These are phyloP conservation scores for Monomorium pharaonis DNA, from an alignment of 1,140 invertebrate genomes.

Conservation along the genomic window DNA sequence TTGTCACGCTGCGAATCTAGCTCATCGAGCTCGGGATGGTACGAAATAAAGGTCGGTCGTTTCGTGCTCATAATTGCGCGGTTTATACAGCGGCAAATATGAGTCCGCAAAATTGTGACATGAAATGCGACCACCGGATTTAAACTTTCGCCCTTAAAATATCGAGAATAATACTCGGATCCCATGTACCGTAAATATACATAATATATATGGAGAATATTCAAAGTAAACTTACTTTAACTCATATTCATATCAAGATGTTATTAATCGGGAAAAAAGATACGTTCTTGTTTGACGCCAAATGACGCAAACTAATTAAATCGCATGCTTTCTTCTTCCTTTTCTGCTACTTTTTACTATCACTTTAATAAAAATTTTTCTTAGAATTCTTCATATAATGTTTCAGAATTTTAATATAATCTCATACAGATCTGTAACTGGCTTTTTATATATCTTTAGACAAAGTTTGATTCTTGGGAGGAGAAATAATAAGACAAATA, in stretches of 20 bases:
- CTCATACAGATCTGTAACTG: too few species aligned
- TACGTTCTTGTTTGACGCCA: background rate
- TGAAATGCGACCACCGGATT: conserved; percentile 17
- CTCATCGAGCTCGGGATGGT: conserved; percentile 26
- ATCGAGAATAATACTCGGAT: conserved; percentile 3
- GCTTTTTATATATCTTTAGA: too few species aligned
- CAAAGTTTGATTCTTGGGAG: too few species aligned
- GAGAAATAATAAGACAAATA: too few species aligned
- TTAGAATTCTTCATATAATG: too few species aligned
- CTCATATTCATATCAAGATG: background rate
- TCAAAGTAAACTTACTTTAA: background rate
- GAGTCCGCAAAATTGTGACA: conserved; percentile 38
- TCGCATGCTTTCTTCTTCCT: background rate
- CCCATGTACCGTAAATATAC: background rate
- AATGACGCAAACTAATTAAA: background rate
- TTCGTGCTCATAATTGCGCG: conserved; percentile 49
- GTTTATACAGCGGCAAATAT: conserved; percentile 33
- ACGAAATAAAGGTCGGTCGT: conserved; percentile 38
- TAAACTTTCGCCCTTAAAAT: conserved; percentile 32
- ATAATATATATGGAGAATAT: conserved; percentile 5
- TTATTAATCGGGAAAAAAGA: background rate
- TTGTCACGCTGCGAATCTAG: conserved; percentile 35
- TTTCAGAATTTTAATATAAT: too few species aligned
- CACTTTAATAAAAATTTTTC: too few species aligned
- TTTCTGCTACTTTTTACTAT: background rate